Conservation (phyloP, 2,797 vertebrate species). For the Rachycentron canadum region DNA sequence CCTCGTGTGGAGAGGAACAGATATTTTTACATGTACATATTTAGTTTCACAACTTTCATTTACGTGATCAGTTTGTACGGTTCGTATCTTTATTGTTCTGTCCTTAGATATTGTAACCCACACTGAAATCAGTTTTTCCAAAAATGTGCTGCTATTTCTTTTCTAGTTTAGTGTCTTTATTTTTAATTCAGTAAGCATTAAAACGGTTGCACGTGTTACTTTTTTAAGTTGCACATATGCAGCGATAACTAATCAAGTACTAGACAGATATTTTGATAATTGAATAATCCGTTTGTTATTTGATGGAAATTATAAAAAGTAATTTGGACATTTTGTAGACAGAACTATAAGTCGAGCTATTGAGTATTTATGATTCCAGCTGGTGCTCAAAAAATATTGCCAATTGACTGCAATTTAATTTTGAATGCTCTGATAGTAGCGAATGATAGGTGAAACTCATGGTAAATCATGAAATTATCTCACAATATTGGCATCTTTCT, state of each 20-base stretch:
- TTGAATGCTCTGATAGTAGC: neutral
- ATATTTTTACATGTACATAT: conserved; percentile 30
- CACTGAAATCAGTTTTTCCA: neutral
- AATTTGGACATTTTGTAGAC: neutral
- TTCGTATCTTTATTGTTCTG: neutral
- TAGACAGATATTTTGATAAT: neutral
- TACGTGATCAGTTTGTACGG: neutral
- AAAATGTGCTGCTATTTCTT: neutral
- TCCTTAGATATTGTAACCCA: neutral
- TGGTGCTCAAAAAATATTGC: neutral
- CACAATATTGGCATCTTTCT: too few species aligned
- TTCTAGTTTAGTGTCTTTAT: neutral
- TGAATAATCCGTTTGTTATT: too few species aligned
- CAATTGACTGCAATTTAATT: neutral
- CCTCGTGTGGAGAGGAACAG: conserved; percentile 29
- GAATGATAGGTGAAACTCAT: neutral
- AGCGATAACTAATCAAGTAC: neutral
- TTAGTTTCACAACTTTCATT: neutral
- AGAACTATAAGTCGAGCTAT: neutral
- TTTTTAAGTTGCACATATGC: neutral
- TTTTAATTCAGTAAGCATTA: neutral
- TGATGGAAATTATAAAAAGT: neutral
- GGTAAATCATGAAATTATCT: too few species aligned
- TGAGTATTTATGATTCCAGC: neutral
- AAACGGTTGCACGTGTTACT: neutral